Evolutionary conservation across 2,888 invertebrate species (phyloP).

Genomic region (Homarus gammarus): DNA sequence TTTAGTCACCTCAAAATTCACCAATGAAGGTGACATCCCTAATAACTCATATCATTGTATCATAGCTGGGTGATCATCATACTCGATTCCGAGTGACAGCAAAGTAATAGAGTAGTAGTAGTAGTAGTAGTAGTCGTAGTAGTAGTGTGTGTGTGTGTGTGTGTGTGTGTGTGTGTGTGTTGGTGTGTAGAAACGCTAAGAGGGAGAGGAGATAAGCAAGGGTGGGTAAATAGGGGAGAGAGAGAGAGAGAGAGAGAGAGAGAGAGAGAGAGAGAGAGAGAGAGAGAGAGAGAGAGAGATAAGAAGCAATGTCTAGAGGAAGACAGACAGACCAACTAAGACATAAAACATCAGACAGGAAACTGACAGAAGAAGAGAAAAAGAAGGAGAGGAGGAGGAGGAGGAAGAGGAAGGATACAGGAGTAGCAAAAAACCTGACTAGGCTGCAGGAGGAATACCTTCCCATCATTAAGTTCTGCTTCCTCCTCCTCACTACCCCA

Average conservation of each 20-base stretch:
- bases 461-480: too few relatives aligned
- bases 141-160: not conserved
- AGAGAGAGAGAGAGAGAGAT: not conserved
- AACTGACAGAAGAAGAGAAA: not conserved
- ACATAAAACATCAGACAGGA: too few relatives aligned
- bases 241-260: conserved; percentile 33
- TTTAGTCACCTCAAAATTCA: too few relatives aligned
- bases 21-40: too few relatives aligned
- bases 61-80: too few relatives aligned
- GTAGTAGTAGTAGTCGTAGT: not conserved
- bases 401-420: too few relatives aligned
- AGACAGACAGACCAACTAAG: not conserved
- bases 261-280: not conserved
- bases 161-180: too few relatives aligned
- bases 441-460: too few relatives aligned
- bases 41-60: not conserved
- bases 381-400: not conserved
- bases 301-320: not conserved
- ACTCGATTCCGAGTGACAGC: not conserved
- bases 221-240: conserved; percentile 27
- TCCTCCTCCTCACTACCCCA: too few relatives aligned
- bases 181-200: not conserved
- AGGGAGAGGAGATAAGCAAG: conserved; percentile 4
- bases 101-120: not conserved
- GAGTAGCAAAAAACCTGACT: too few relatives aligned